Evolutionary conservation across 2,888 invertebrate genomes (phyloP), one percentile per base, ranked within the genome.

Genomic region (Elegia similella): DNA sequence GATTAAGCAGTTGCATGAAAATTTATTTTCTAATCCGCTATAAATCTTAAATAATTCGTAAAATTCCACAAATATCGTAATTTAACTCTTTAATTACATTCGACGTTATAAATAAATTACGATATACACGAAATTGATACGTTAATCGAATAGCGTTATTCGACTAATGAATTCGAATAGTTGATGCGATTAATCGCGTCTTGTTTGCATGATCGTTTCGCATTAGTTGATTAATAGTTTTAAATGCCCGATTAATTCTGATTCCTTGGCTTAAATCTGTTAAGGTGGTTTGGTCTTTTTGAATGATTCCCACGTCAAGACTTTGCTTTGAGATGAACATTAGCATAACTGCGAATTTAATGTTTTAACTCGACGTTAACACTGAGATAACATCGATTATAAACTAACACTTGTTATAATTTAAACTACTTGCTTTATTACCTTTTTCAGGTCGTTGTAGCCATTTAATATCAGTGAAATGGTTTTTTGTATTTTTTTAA

Each of bases 141-240:
- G 17, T 55, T 55, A 55, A 29, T 46, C 44, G 54, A 55, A 34
- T 55, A 42, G 13, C 42, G 55, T n/a, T 47, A 55, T 55, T 38
- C 48, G 15, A 42, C 47, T 38, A 42, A 48, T 17, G 30, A 38
- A 55, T 55, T 23, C 23, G 15, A 50, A 50, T 34, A 50, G 48
- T 13, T 10, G 48, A 50, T 34, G 48, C 32, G 48, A 50, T 34
- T 34, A 50, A 50, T 50, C 48, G 48, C 32, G n/a, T 47, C 34
- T 34, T 50, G 34, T n/a, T 46, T 50, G 34, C 50, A 50, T 34
- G 34, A 34, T 10, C 34, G 6, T 50, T 50, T 50, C 32, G 48
- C 48, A 34, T 50, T 16, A 13, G 16, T 57, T 53, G 29, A 50
- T 50, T 50, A 50, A 50, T 17, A 13, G 32, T 32, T 34, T 15